Base-by-base conservation (phyloP, 1,140 invertebrate genomes). In the Neuroterus valhalla region DNA sequence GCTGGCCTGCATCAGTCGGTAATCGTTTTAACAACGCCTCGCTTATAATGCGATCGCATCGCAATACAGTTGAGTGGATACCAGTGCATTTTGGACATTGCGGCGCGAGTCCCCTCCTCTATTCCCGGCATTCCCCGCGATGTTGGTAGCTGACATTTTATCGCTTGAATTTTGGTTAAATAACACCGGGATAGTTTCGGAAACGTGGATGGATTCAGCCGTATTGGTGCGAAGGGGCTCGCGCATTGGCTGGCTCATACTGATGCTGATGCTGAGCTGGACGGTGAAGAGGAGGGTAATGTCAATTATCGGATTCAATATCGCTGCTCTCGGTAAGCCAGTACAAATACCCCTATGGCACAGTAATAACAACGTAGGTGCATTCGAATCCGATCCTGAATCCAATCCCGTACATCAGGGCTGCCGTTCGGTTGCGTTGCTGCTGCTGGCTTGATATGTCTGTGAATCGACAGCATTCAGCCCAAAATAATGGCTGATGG, bases 341-440 rank as follows among this genome's bases (percentile, higher is more conserved):
- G 84, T 87, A 89, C 87, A 89, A 88, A 89, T 88, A 89, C 88
- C 86, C 86, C 86, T 88, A 88, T 89, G 86, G 84, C 85, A 84
- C 82, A 81, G 85, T 85, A 89, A 88, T 88, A 89, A 89, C 85
- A 89, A 89, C 86, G 87, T 86, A 86, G 86, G 80, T 86, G 81
- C 76, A 87, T 80, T 81, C 79, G 86, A 87, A 87, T 88, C 81
- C 82, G 83, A 86, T 87, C 81, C 82, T 77, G 71, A 77, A 72
- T 79, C 72, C 80, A 82, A 83, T 82, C 21, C 55, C 26, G 14
- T 62, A 23, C 19, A 62, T 72, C 89, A 96, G 96, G 89, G 93
- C 94, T 45, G 96, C 98, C 15, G 96, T 98, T 42, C 98, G 15
- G 96, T 98, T 42, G 93, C 50, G 92, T 94, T 19, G 94, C 96